A percentile compares a stretch with the other conserved stretches of the same genome.
Conservation (phyloP, 2,113 vertebrate genomes). For the Progne subis region DNA sequence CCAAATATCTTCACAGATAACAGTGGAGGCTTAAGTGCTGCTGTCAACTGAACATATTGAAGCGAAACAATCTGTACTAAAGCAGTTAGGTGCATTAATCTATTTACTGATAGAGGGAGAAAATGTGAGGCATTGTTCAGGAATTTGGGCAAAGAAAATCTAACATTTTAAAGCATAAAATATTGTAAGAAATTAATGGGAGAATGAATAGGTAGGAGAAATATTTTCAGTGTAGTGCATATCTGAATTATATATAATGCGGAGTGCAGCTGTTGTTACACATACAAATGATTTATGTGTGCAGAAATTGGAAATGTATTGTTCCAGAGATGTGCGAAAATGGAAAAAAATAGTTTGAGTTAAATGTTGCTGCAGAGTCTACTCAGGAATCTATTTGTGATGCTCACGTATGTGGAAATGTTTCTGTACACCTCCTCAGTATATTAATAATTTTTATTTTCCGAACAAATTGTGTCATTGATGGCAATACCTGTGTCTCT, state of each 20-base stretch:
- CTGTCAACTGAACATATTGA: not conserved
- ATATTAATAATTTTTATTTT: not conserved
- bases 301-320: not conserved
- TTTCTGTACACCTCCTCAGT: not conserved
- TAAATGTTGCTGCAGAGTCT: not conserved
- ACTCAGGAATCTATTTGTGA: not conserved
- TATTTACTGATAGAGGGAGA: not conserved
- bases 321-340: not conserved
- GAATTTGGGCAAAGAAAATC: not conserved
- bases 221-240: not conserved
- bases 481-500: not conserved
- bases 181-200: not conserved
- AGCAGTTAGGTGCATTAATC: not conserved
- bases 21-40: not conserved
- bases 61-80: not conserved
- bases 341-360: not conserved
- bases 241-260: slow-evolving; percentile 5
- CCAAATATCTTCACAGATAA: not conserved
- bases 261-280: not conserved
- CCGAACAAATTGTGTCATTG: not conserved
- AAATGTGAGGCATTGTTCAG: not conserved
- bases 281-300: not conserved
- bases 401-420: not conserved
- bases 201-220: not conserved
- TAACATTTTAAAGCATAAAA: not conserved